These are phyloP conservation scores for Oryzias curvinotus DNA, from an alignment of 2,113 vertebrate species.

Conservation along the genomic window DNA sequence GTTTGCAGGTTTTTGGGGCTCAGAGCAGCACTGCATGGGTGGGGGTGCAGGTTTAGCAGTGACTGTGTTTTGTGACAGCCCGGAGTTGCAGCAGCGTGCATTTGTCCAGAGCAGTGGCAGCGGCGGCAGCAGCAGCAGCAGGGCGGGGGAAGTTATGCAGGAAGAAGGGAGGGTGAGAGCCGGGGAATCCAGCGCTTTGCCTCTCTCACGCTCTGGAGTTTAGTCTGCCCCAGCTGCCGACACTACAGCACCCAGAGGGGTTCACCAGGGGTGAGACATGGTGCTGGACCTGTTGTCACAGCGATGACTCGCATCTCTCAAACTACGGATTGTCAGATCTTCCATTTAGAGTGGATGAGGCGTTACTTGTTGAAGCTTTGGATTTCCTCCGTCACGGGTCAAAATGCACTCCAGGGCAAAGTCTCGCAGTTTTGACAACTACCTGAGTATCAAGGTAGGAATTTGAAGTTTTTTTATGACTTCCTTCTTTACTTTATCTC, in stretches of 20 bases:
- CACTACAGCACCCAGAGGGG: constrained; percentile 37
- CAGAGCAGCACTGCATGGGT: constrained; percentile 8
- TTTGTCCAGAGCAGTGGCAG: constrained; percentile 61
- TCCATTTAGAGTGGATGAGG: constrained; percentile 21
- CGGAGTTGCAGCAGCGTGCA: constrained; percentile 73
- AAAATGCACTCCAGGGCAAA: constrained; percentile 78
- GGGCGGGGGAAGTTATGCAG: constrained; percentile 61
- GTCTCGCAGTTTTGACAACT: constrained; percentile 74
- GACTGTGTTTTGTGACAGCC: constrained; percentile 52
- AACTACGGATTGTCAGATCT: constrained; percentile 24
- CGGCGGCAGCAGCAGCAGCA: constrained; percentile 35
- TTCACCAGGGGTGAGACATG: constrained; percentile 13
- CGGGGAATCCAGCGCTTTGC: constrained; percentile 56
- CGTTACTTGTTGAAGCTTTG: constrained; percentile 13
- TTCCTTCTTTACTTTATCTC: neutral
- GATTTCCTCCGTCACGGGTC: constrained; percentile 43
- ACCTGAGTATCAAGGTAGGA: constrained; percentile 78
- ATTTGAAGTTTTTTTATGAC: neutral
- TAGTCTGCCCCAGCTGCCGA: constrained; percentile 65
- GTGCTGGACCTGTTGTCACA: constrained; percentile 35
- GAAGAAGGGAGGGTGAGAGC: constrained; percentile 52
- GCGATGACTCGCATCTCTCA: constrained; percentile 33
- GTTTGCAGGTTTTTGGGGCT: constrained; percentile 40
- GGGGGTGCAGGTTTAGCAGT: constrained; percentile 59
- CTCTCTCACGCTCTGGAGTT: constrained; percentile 75